Conservation (phyloP, 2,797 vertebrate species). For the Acanthornis magna region DNA sequence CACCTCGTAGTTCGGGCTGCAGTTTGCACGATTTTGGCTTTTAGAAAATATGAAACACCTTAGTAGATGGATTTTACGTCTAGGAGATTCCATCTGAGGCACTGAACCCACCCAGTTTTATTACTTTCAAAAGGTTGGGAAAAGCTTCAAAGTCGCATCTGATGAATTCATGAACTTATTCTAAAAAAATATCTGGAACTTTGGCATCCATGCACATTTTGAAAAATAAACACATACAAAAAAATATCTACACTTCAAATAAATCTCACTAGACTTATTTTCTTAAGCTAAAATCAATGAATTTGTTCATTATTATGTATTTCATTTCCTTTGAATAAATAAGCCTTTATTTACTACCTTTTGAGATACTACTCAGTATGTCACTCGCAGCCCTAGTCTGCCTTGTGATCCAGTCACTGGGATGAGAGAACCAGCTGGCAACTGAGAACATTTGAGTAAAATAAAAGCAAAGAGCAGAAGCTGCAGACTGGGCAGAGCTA, state of each 20-base stretch:
- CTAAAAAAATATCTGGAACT: constrained; percentile 43
- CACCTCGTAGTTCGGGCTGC: constrained; percentile 26
- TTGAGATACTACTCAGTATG: neutral
- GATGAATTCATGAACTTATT: constrained; percentile 39
- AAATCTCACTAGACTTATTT: constrained; percentile 12
- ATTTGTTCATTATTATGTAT: constrained; percentile 15
- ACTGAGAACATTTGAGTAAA: neutral
- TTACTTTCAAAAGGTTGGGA: constrained; percentile 58
- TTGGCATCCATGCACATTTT: constrained; percentile 19
- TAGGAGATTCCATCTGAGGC: constrained; percentile 59
- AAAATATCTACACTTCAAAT: neutral
- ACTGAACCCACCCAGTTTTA: constrained; percentile 64
- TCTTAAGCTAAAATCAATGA: neutral
- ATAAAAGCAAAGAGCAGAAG: neutral
- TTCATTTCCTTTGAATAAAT: constrained; percentile 35
- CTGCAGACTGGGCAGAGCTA: neutral
- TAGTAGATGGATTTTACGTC: constrained; percentile 58
- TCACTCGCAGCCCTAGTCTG: neutral
- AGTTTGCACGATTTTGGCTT: constrained; percentile 56
- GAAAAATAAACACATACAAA: neutral
- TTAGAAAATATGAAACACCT: constrained; percentile 69
- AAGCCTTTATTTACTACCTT: neutral
- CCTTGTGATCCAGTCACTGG: neutral
- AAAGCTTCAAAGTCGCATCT: constrained; percentile 65
- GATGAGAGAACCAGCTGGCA: neutral